Base-by-base conservation (phyloP, 1,140 invertebrate genomes). In the Tribolium castaneum region DNA sequence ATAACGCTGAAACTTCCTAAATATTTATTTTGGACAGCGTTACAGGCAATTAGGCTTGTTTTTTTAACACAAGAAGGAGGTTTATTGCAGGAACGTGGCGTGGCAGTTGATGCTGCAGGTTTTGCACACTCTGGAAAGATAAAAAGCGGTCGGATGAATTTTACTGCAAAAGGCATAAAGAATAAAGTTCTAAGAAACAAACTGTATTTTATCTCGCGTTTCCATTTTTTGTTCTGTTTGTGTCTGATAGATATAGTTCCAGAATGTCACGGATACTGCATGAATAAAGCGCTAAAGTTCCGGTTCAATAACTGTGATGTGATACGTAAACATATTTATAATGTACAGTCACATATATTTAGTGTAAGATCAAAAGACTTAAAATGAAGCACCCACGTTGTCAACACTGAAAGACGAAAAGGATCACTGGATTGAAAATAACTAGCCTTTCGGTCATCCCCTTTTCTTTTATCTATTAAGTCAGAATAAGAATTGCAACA, bases 21-120 rank as follows among this genome's bases (percentile, higher is more conserved):
- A 66, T 66, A 66, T 66, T 66, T 34, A 14, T 66, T 66, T 66
- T 66, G 59, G 59, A 35, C 59, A 12, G 25, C 14, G 19, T 66
- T 66, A 66, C 59, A n/a, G 59, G 59, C 30, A 66, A 66, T 66
- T 66, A 59, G 13, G 54, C 16, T 25, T n/a, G 10, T 14, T 66
- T 66, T 66, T 66, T 66, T 35, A 35, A 66, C n/a, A 14, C n/a
- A 14, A 19, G 12, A 52, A 19, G 13, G 51, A 52, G 10, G 16
- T 52, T 52, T 52, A 16, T 52, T 14, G 12, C 12, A 52, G 6
- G 51, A 19, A 52, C 51, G 13, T 50, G 2, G 6, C 13, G 49
- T 50, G 45, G 22, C 22, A 25, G 22, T 25, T 25, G 5, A 25
- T 25, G 22, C 22, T 25, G 25, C 25, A 30, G 25, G 9, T 45